Evolutionary conservation across 2,888 invertebrate genomes (phyloP).

Genomic region (Dynastes tityus): DNA sequence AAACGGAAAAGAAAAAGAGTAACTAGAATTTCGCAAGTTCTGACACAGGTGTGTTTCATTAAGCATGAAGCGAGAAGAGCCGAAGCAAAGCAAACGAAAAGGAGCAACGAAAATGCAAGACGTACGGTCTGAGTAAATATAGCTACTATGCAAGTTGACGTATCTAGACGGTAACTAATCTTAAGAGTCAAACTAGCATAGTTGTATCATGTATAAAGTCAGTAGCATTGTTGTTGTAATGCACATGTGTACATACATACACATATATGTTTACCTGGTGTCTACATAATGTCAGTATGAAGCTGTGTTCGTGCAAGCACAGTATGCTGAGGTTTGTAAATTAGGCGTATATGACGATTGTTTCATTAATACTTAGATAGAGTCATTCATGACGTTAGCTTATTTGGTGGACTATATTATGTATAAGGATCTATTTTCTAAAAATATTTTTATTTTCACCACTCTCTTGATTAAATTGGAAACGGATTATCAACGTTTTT

Average conservation of each 20-base stretch:
- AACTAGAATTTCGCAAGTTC: neutral
- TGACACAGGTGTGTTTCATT: slow-evolving; percentile 27
- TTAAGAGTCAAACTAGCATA: slow-evolving; percentile 9
- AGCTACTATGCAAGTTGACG: slow-evolving; percentile 8
- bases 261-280: neutral
- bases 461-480: no score
- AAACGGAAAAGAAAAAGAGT: neutral
- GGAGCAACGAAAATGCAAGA: neutral
- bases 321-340: neutral
- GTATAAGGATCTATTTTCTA: no score
- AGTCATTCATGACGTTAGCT: no score
- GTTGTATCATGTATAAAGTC: neutral
- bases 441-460: no score
- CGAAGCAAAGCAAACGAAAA: slow-evolving; percentile 16
- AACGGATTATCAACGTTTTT: no score
- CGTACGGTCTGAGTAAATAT: slow-evolving; percentile 21
- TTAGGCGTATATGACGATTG: neutral
- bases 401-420: no score
- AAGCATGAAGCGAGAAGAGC: slow-evolving; percentile 5
- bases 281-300: neutral
- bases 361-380: neutral
- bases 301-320: neutral
- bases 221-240: neutral
- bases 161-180: slow-evolving; percentile 10
- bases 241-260: neutral